A percentile compares a stretch with the other conserved stretches of the same genome.
These are phyloP conservation scores for Meteorus cinctellus DNA, from an alignment of 2,888 invertebrate species.

Conservation along the genomic window DNA sequence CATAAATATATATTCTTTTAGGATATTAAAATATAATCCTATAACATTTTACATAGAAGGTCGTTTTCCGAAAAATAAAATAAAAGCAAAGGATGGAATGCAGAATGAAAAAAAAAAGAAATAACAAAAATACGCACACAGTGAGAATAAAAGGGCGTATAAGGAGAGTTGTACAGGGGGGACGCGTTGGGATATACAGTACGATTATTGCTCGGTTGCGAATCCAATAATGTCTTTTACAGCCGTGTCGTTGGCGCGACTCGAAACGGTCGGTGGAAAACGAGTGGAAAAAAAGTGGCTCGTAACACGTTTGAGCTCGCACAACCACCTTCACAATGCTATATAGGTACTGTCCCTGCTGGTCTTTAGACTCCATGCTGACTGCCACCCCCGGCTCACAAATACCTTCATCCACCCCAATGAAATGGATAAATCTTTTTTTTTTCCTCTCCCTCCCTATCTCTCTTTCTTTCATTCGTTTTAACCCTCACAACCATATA, in stretches of 20 bases:
- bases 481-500: conserved; percentile 22
- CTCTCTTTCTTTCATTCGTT: background rate
- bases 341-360: background rate
- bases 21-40: conserved; percentile 5
- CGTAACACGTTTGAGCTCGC: conserved; percentile 49
- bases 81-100: background rate
- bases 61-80: conserved; percentile 15
- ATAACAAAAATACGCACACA: conserved; percentile 54
- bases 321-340: conserved; percentile 5
- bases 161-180: conserved; percentile 7
- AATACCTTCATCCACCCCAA: conserved; percentile 27
- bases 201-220: conserved; percentile 26
- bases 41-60: background rate
- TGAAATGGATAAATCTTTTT: conserved; percentile 14
- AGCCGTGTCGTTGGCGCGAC: conserved; percentile 46
- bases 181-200: background rate
- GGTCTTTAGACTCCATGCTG: background rate
- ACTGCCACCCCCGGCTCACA: conserved; percentile 8
- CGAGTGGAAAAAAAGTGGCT: conserved; percentile 48
- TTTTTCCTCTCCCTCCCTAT: background rate
- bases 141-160: conserved; percentile 52
- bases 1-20: background rate
- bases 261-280: conserved; percentile 46
- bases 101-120: background rate
- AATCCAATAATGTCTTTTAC: conserved; percentile 51